Conservation (phyloP, 2,888 invertebrate genomes). For the Apamea anceps region DNA sequence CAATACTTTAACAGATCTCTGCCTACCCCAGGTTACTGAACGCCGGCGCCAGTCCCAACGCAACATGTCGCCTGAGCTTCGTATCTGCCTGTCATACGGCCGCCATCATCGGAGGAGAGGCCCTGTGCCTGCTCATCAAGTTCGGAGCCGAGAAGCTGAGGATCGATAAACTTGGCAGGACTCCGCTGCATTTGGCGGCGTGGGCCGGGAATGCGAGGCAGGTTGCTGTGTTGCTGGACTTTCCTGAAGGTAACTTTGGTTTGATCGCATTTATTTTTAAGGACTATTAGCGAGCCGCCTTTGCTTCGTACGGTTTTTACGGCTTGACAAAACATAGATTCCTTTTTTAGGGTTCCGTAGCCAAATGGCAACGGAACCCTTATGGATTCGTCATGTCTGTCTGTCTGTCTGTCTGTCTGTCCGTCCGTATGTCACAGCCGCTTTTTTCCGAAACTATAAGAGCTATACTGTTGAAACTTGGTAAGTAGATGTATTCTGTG, state of each 20-base stretch:
- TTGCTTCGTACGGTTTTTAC: neutral
- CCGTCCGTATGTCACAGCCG: too few relatives aligned
- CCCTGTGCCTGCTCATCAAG: conserved; percentile 82
- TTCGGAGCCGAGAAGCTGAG: conserved; percentile 84
- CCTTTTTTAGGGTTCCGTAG: too few relatives aligned
- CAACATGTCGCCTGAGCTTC: conserved; percentile 84
- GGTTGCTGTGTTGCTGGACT: conserved; percentile 83
- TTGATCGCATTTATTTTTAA: neutral
- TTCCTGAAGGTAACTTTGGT: conserved; percentile 81
- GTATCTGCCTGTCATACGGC: conserved; percentile 88
- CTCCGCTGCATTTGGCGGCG: conserved; percentile 87
- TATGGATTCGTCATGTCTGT: too few relatives aligned
- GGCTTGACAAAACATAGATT: neutral
- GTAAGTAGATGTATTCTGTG: too few relatives aligned
- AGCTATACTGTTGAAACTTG: too few relatives aligned
- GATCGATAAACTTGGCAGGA: conserved; percentile 84
- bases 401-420: too few relatives aligned
- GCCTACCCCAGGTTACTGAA: conserved; percentile 79
- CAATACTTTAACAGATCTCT: neutral
- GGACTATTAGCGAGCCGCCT: neutral
- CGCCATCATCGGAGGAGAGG: conserved; percentile 82
- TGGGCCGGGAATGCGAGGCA: conserved; percentile 86
- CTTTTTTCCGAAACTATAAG: too few relatives aligned
- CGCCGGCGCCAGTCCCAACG: conserved; percentile 87
- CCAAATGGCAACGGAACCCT: too few relatives aligned